phyloP scores from a whole-genome alignment of 2,888 invertebrate genomes.

The Rhorus exstirpatorius region DNA sequence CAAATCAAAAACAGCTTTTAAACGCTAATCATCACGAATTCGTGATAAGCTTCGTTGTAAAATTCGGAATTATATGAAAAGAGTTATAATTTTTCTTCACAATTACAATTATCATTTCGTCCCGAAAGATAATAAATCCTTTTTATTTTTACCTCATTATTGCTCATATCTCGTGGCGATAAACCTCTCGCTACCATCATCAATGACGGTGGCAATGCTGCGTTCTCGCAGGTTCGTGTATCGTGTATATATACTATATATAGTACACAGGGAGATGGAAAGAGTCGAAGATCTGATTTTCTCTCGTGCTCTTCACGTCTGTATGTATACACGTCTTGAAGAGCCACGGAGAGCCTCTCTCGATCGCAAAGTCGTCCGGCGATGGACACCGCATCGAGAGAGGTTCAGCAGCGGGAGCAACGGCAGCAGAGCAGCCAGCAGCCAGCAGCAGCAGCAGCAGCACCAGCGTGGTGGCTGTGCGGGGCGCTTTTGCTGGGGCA shows the following conservation, averaged over 20 bases:
- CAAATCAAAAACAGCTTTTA: too few relatives aligned
- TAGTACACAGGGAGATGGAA: conserved; percentile 13
- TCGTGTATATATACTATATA: too few relatives aligned
- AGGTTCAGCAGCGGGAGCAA: conserved; percentile 40
- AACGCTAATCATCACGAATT: too few relatives aligned
- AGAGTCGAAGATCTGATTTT: conserved; percentile 35
- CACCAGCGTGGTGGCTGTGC: conserved; percentile 59
- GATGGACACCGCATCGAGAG: conserved; percentile 66
- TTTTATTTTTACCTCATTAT: background rate
- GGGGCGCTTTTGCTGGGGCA: conserved; percentile 62
- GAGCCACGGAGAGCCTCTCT: conserved; percentile 25
- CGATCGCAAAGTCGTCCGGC: conserved; percentile 61
- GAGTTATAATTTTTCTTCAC: background rate
- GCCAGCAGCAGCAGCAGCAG: conserved; percentile 33
- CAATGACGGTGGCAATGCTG: conserved; percentile 1
- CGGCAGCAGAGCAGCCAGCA: conserved; percentile 23
- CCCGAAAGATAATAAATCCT: background rate
- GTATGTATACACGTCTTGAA: conserved; percentile 21
- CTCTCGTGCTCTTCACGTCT: conserved; percentile 40
- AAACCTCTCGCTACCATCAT: background rate
- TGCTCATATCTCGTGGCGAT: conserved; percentile 1
- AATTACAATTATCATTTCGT: background rate
- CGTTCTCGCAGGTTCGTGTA: conserved; percentile 32
- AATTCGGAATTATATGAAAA: too few relatives aligned
- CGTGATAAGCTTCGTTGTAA: too few relatives aligned